Conservation (phyloP, 2,113 vertebrate species). For the Anser cygnoides region DNA sequence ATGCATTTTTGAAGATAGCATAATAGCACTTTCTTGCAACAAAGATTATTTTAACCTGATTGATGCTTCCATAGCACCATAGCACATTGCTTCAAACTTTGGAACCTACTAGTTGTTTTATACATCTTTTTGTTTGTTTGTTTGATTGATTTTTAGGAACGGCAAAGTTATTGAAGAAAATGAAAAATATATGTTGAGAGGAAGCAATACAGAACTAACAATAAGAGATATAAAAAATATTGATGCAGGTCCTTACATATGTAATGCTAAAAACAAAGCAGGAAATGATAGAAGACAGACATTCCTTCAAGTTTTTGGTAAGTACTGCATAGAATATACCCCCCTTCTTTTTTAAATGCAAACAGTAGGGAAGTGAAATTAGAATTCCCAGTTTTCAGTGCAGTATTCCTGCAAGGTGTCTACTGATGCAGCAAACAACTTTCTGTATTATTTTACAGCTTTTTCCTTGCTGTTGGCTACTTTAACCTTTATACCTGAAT, state of each 20-base stretch:
- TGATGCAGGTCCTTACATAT: constrained; percentile 88
- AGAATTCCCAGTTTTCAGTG: not conserved
- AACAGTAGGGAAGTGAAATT: not conserved
- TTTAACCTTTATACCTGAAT: not conserved
- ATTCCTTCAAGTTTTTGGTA: constrained; percentile 96
- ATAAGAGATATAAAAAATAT: constrained; percentile 88
- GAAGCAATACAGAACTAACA: constrained; percentile 85
- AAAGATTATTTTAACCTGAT: not conserved
- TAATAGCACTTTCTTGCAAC: not conserved
- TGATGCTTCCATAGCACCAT: not conserved
- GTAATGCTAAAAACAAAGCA: constrained; percentile 93
- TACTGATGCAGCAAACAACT: not conserved
- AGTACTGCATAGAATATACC: constrained; percentile 57
- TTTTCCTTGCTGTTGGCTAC: not conserved
- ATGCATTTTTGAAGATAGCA: not conserved
- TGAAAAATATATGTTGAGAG: constrained; percentile 87
- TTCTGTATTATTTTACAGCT: not conserved
- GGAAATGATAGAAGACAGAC: constrained; percentile 89
- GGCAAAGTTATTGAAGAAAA: constrained; percentile 86
- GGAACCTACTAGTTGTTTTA: not conserved
- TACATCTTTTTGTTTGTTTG: not conserved
- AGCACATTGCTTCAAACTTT: not conserved
- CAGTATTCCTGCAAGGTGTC: not conserved
- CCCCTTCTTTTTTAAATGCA: not conserved
- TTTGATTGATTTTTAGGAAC: constrained; percentile 75